Evolutionary conservation across 2,888 invertebrate genomes (phyloP).

Genomic region (Cyrtodaria siliqua): DNA sequence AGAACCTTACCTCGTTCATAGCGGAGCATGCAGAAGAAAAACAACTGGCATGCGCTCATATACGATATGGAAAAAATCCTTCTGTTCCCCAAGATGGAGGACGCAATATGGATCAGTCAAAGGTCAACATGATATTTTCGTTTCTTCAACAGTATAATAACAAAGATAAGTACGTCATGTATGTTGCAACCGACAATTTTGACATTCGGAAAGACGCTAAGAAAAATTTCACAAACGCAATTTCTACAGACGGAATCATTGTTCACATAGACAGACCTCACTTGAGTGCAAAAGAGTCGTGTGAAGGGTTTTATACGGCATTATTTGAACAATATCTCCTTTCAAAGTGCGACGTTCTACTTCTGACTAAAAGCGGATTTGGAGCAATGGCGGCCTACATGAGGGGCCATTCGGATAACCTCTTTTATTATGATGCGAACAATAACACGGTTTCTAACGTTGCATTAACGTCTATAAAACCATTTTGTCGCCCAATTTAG

Average conservation of each 20-base stretch:
- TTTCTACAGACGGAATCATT: conserved; percentile 11
- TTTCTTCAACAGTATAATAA: conserved; percentile 26
- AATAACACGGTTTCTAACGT: conserved; percentile 5
- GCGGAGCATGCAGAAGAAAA: not conserved
- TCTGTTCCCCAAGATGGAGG: conserved; percentile 26
- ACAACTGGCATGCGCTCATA: conserved; percentile 40
- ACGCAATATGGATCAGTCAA: conserved; percentile 6
- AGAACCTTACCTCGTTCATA: conserved; percentile 1
- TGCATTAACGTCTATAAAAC: conserved; percentile 11
- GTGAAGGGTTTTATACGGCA: conserved; percentile 30
- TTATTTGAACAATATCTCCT: conserved; percentile 40
- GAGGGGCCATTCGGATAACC: conserved; percentile 14
- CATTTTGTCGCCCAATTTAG: too few relatives aligned
- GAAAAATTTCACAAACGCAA: not conserved
- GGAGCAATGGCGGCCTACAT: conserved; percentile 38
- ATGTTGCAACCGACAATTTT: conserved; percentile 48
- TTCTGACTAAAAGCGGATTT: conserved; percentile 44
- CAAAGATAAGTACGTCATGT: conserved; percentile 14
- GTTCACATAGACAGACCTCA: conserved; percentile 33
- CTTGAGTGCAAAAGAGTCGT: not conserved
- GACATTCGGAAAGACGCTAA: conserved; percentile 1
- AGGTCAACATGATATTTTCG: conserved; percentile 11
- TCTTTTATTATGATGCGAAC: conserved; percentile 14
- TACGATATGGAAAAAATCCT: conserved; percentile 44
- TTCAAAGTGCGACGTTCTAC: conserved; percentile 29